Conservation (phyloP, 2,797 vertebrate genomes). For the Macroramphosus scolopax region DNA sequence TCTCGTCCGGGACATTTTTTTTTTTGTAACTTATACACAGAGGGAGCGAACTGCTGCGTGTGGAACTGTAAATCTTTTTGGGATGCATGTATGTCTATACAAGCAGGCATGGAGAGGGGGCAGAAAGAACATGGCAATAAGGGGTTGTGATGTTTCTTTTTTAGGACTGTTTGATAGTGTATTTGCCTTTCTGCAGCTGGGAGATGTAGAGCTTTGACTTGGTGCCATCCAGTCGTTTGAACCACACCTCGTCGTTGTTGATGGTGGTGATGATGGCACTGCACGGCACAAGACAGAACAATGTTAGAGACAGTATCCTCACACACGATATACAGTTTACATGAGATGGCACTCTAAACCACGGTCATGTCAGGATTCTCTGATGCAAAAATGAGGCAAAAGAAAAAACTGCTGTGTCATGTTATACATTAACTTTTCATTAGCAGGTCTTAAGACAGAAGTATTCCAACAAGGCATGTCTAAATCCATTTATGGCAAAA, state of each 20-base stretch:
- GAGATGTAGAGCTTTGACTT: constrained; percentile 99
- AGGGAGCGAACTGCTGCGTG: constrained; percentile 7
- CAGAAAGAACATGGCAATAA: constrained; percentile 11
- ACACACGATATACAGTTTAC: not conserved
- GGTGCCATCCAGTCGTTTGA: constrained; percentile 95
- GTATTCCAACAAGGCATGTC: too few relatives aligned
- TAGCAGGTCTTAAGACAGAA: too few relatives aligned
- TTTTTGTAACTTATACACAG: constrained; percentile 19
- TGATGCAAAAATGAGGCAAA: too few relatives aligned
- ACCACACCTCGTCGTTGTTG: constrained; percentile 99
- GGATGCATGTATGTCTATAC: not conserved
- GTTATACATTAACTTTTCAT: too few relatives aligned
- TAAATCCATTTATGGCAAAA: too few relatives aligned
- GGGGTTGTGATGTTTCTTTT: constrained; percentile 10
- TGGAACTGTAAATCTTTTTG: not conserved
- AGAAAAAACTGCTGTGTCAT: too few relatives aligned
- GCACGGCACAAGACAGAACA: constrained; percentile 27
- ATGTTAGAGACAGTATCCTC: too few relatives aligned
- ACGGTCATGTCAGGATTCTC: too few relatives aligned
- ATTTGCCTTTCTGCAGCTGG: constrained; percentile 99
- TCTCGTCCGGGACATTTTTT: too few relatives aligned
- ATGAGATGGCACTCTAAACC: not conserved
- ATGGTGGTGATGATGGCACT: constrained; percentile 97
- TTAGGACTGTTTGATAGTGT: constrained; percentile 92
- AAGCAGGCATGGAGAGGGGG: constrained; percentile 21